A percentile compares a stretch with the other conserved stretches of the same genome.
These are phyloP conservation scores for Ceratotherium simum DNA, from an alignment of 2,113 vertebrate genomes.

Conservation along the genomic window DNA sequence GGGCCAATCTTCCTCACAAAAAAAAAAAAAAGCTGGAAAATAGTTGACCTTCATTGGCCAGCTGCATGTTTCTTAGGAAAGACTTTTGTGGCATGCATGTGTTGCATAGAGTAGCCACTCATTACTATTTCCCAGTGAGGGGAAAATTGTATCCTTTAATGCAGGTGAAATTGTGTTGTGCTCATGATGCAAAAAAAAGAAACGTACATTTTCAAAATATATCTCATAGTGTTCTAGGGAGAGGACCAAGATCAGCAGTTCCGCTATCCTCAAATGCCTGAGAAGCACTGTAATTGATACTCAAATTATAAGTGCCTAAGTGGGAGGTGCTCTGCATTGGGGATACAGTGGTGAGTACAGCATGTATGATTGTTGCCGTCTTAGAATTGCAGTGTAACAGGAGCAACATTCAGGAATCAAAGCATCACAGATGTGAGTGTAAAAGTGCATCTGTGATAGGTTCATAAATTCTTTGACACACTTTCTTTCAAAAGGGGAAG, in stretches of 20 bases:
- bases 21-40: too few species aligned
- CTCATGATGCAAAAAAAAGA: neutral
- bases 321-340: neutral
- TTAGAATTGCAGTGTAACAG: neutral
- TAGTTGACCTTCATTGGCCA: too few species aligned
- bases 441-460: rapidly evolving
- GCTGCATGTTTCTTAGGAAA: rapidly evolving
- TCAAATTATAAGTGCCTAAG: neutral
- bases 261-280: neutral
- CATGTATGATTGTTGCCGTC: neutral
- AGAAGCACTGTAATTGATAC: neutral
- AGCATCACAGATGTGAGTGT: too few species aligned
- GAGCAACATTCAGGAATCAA: neutral
- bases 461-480: too few species aligned
- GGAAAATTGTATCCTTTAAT: too few species aligned
- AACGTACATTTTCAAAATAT: neutral
- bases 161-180: neutral
- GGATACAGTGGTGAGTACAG: neutral
- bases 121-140: neutral
- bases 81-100: too few species aligned
- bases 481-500: neutral
- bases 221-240: neutral
- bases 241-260: too few species aligned
- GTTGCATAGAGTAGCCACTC: neutral
- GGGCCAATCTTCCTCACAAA: too few species aligned